Percentiles rank a stretch among this genome's conserved stretches.
phyloP scores from a whole-genome alignment of 1,140 invertebrate genomes.

The Arctopsyche grandis region DNA sequence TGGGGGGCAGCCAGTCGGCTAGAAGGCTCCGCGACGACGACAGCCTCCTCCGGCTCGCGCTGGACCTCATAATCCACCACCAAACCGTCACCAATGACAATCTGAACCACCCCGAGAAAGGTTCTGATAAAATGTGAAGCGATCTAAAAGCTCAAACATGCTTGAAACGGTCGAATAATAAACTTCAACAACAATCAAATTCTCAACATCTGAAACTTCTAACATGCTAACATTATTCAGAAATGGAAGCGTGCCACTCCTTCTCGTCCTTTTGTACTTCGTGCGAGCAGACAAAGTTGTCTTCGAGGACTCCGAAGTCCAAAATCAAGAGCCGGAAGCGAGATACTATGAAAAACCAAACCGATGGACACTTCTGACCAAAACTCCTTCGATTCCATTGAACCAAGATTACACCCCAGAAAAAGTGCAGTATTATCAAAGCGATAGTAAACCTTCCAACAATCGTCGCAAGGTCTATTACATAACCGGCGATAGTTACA shows the following conservation, averaged over 20 bases:
- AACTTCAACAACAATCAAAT: background rate
- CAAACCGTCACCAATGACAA: background rate
- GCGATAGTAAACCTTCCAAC: constrained; percentile 42
- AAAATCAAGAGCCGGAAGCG: constrained; percentile 11
- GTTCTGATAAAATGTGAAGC: background rate
- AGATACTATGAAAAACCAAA: constrained; percentile 2
- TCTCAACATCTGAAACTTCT: background rate
- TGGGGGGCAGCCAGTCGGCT: constrained; percentile 21
- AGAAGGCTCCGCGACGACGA: constrained; percentile 40
- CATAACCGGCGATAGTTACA: constrained; percentile 38
- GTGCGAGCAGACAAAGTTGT: background rate
- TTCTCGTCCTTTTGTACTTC: background rate
- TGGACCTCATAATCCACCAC: background rate
- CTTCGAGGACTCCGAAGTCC: background rate
- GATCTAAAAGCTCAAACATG: background rate
- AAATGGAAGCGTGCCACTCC: too few species aligned
- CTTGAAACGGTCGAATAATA: background rate
- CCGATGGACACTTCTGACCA: constrained; percentile 49
- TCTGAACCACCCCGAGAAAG: background rate
- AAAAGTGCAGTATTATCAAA: constrained; percentile 50
- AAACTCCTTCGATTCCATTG: constrained; percentile 48
- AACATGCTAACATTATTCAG: background rate
- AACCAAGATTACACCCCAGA: constrained; percentile 3
- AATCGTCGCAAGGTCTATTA: constrained; percentile 48
- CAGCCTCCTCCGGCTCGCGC: constrained; percentile 26